A percentile compares a stretch with the other conserved stretches of the same genome.
phyloP scores from a whole-genome alignment of 2,113 vertebrate genomes.

The Patagioenas fasciata region DNA sequence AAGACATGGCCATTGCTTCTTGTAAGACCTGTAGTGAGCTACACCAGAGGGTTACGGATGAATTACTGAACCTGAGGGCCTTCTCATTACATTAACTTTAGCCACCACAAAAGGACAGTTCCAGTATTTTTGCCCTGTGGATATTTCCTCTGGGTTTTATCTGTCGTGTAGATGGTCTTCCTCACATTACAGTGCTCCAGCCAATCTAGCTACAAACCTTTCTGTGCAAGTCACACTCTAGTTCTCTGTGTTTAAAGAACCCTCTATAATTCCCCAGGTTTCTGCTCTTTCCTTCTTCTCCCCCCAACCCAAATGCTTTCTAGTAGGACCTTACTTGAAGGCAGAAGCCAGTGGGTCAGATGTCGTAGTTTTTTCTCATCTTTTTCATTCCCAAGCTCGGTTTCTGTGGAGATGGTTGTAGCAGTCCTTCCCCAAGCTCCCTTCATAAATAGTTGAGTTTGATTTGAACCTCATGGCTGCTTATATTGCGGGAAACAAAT shows the following conservation, averaged over 20 bases:
- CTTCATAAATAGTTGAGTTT: not conserved
- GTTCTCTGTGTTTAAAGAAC: not conserved
- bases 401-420: not conserved
- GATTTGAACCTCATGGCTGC: rapidly evolving
- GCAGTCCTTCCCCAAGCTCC: not conserved
- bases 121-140: not conserved
- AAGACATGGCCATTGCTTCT: not conserved
- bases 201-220: not conserved
- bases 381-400: not conserved
- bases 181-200: not conserved
- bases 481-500: not conserved
- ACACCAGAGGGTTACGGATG: not conserved
- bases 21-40: not conserved
- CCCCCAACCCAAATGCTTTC: not conserved
- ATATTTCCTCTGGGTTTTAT: not conserved
- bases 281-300: rapidly evolving
- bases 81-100: not conserved
- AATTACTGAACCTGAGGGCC: not conserved
- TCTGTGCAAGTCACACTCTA: not conserved
- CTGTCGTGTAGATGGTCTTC: not conserved
- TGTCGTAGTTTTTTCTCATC: not conserved
- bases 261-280: not conserved
- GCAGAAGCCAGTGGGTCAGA: not conserved
- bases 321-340: not conserved
- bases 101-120: not conserved